Conservation (phyloP, 2,888 invertebrate genomes). For the Xestia rhomboidea region DNA sequence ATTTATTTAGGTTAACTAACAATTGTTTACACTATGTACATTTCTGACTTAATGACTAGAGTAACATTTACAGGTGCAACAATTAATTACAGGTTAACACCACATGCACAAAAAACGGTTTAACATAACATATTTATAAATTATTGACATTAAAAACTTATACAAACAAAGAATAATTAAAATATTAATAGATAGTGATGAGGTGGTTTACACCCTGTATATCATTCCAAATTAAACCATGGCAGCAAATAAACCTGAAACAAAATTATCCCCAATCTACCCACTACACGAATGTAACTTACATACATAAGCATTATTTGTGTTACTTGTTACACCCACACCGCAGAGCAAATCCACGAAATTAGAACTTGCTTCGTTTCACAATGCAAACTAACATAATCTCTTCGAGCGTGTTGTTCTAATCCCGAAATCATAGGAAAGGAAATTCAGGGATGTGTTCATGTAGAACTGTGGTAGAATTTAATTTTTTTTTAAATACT, state of each 20-base stretch:
- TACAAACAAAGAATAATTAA: no score
- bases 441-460: not conserved
- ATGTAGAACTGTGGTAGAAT: not conserved
- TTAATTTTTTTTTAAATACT: not conserved
- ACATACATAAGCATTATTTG: not conserved
- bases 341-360: slow-evolving; percentile 15
- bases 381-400: slow-evolving; percentile 41
- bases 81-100: no score
- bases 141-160: no score
- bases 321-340: slow-evolving; percentile 5
- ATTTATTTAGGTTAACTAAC: no score
- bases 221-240: not conserved
- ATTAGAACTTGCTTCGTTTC: slow-evolving; percentile 34
- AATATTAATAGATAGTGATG: no score
- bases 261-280: not conserved
- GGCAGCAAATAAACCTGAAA: not conserved
- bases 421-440: slow-evolving; percentile 26
- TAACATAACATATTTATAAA: no score
- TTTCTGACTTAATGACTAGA: no score
- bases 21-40: no score
- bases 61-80: no score
- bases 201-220: no score
- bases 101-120: no score
- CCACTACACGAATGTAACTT: not conserved
- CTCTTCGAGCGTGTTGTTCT: slow-evolving; percentile 16